These are phyloP conservation scores for Drosophila saltans DNA, from an alignment of 1,140 invertebrate genomes.

Conservation along the genomic window DNA sequence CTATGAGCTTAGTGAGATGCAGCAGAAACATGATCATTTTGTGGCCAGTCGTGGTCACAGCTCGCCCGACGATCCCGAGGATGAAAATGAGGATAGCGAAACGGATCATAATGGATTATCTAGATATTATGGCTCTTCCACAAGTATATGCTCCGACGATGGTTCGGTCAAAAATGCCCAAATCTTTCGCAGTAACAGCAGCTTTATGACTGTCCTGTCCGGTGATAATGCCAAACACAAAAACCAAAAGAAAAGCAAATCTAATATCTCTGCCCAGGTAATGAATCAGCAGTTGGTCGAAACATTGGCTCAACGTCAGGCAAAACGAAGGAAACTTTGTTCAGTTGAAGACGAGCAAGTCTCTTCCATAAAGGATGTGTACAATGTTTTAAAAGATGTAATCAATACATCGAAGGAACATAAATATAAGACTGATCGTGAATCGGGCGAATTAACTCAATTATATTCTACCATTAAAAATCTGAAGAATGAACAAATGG, in stretches of 20 bases:
- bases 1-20: slow-evolving; percentile 70
- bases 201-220: slow-evolving; percentile 65
- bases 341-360: slow-evolving; percentile 15
- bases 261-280: slow-evolving; percentile 23
- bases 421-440: slow-evolving; percentile 27
- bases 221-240: slow-evolving; percentile 15
- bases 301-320: slow-evolving; percentile 29
- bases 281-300: slow-evolving; percentile 4
- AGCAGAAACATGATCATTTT: slow-evolving; percentile 70
- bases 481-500: slow-evolving; percentile 62
- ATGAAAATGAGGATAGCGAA: slow-evolving; percentile 32
- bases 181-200: slow-evolving; percentile 50
- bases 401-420: slow-evolving; percentile 54
- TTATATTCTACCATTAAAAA: slow-evolving; percentile 63
- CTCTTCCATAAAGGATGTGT: slow-evolving; percentile 52
- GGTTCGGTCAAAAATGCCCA: slow-evolving; percentile 32
- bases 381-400: slow-evolving; percentile 64
- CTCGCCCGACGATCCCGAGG: slow-evolving; percentile 25
- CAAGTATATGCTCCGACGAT: slow-evolving; percentile 42
- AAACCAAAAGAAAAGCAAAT: slow-evolving; percentile 1
- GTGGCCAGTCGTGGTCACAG: slow-evolving; percentile 28
- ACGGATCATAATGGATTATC: neutral
- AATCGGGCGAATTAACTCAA: slow-evolving; percentile 34
- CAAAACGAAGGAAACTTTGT: slow-evolving; percentile 28
- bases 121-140: slow-evolving; percentile 33